Conservation (phyloP, 2,797 vertebrate species). For the Numenius phaeopus region DNA sequence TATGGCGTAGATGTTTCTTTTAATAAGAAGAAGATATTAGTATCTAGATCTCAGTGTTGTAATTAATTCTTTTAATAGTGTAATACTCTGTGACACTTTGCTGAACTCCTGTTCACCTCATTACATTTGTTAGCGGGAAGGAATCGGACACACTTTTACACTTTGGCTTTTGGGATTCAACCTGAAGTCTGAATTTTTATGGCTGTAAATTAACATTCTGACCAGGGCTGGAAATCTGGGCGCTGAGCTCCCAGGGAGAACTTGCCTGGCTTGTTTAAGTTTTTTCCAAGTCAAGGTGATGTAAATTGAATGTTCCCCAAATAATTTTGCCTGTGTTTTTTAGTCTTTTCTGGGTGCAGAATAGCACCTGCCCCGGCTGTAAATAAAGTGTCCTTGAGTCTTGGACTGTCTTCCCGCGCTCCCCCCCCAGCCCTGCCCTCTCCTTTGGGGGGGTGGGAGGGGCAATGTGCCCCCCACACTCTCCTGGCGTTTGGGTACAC, state of each 20-base stretch:
- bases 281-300: not conserved
- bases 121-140: not conserved
- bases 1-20: not conserved
- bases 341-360: too few species aligned
- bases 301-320: not conserved
- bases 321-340: not conserved
- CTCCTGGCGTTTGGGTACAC: not conserved
- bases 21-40: not conserved
- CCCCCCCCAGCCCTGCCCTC: fast-evolving
- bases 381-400: fast-evolving
- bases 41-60: not conserved
- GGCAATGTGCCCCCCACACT: fast-evolving
- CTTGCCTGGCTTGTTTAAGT: not conserved
- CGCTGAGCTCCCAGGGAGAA: not conserved
- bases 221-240: too few species aligned
- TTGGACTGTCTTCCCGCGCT: too few species aligned
- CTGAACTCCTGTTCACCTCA: not conserved
- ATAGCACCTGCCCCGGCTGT: not conserved
- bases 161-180: not conserved
- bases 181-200: not conserved
- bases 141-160: not conserved
- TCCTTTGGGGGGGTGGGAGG: too few species aligned
- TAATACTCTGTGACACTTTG: not conserved
- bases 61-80: not conserved
- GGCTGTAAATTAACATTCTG: too few species aligned